Evolutionary conservation across 92 coral and sea anemone species (phyloP).

Genomic region (Meandrina meandrites): DNA sequence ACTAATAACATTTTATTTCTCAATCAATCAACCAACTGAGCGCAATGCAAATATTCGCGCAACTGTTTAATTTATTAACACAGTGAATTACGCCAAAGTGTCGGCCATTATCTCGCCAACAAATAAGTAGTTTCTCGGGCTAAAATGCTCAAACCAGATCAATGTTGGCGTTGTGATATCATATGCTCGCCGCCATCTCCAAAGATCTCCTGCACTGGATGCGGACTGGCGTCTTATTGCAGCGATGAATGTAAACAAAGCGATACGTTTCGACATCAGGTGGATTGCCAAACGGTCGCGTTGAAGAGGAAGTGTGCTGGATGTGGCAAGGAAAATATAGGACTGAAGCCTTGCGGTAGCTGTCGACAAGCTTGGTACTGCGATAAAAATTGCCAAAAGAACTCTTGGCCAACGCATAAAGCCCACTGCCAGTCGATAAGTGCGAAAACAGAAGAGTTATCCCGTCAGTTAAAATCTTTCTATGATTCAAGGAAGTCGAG

Average conservation of each 20-base stretch:
- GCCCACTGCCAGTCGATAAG: constrained; percentile 43
- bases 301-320: constrained; percentile 36
- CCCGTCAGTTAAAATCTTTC: not conserved
- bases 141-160: too few relatives aligned
- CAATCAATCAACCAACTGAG: too few relatives aligned
- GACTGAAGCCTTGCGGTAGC: constrained; percentile 42
- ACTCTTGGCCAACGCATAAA: constrained; percentile 50
- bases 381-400: constrained; percentile 41
- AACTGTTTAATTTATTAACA: too few relatives aligned
- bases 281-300: constrained; percentile 49
- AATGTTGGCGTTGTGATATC: too few relatives aligned
- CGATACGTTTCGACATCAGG: constrained; percentile 53
- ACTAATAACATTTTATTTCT: too few relatives aligned
- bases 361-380: constrained; percentile 62
- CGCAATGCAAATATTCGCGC: too few relatives aligned
- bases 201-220: not conserved
- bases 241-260: constrained; percentile 43
- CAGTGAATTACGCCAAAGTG: too few relatives aligned
- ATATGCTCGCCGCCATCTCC: too few relatives aligned
- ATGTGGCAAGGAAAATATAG: constrained; percentile 22
- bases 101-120: too few relatives aligned
- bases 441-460: constrained; percentile 6
- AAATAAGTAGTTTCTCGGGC: too few relatives aligned
- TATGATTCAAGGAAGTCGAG: not conserved
- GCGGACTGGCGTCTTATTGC: constrained; percentile 52